Evolutionary conservation across 2,888 invertebrate species (phyloP).

Genomic region (Orthosia incerta): DNA sequence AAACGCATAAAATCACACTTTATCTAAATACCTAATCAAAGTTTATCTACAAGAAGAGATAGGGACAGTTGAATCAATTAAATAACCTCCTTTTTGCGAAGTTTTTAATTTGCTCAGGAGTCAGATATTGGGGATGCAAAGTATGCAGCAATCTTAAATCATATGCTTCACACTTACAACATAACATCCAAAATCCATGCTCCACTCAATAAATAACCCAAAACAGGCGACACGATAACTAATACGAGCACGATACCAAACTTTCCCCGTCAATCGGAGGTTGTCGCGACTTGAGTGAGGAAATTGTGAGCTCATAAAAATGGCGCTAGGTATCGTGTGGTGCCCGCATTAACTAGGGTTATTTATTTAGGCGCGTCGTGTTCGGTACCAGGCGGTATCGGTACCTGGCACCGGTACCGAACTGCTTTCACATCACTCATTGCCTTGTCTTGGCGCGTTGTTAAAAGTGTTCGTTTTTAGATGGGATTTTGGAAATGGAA

Average conservation of each 20-base stretch:
- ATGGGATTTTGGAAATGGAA: conserved; percentile 46
- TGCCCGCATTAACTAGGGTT: conserved; percentile 86
- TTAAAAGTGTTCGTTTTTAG: conserved; percentile 49
- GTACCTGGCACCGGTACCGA: conserved; percentile 67
- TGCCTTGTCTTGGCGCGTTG: conserved; percentile 67
- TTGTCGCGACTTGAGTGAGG: conserved; percentile 72
- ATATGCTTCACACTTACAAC: conserved; percentile 22
- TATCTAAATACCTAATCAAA: too few relatives aligned
- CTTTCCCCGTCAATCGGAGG: conserved; percentile 64
- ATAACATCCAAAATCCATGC: background rate
- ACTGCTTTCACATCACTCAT: conserved; percentile 70
- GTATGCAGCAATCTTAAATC: too few relatives aligned
- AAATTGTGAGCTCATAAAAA: conserved; percentile 84
- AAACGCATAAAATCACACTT: too few relatives aligned
- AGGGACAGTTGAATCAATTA: too few relatives aligned
- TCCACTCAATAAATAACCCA: conserved; percentile 39
- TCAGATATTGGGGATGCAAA: too few relatives aligned
- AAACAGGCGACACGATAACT: background rate
- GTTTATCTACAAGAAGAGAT: too few relatives aligned
- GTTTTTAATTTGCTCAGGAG: too few relatives aligned
- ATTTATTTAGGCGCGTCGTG: conserved; percentile 87
- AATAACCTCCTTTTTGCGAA: too few relatives aligned
- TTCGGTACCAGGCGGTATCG: conserved; percentile 70
- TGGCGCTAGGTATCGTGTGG: conserved; percentile 79
- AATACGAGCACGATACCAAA: conserved; percentile 31